Evolutionary conservation across 2,113 vertebrate species (phyloP).

Genomic region (Amblyornis subalaris): DNA sequence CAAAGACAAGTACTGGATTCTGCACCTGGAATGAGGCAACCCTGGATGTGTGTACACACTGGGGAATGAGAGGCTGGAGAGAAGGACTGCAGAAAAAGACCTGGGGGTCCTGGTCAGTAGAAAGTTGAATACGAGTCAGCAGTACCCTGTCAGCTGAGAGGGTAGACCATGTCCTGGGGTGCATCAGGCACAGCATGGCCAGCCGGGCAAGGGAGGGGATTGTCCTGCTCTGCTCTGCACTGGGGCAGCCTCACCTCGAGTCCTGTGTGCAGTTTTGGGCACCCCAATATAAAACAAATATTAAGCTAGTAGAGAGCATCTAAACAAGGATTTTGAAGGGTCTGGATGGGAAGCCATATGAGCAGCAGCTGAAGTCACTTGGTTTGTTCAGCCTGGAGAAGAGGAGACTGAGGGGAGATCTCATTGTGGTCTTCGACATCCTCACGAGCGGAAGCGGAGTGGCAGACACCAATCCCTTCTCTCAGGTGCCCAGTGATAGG

Average conservation of each 20-base stretch:
- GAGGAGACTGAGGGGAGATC: not conserved
- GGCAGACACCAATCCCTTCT: not conserved
- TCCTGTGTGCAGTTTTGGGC: too few species aligned
- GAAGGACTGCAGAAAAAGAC: accelerated
- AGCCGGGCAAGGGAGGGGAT: not conserved
- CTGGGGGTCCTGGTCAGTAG: accelerated
- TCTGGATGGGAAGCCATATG: not conserved
- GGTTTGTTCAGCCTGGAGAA: not conserved
- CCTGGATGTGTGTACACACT: not conserved
- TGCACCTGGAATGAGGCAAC: not conserved
- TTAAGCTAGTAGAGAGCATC: not conserved
- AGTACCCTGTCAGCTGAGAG: not conserved
- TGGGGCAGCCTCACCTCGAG: accelerated
- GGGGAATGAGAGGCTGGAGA: not conserved
- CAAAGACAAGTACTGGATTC: not conserved
- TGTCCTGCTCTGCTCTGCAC: not conserved
- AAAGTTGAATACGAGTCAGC: not conserved
- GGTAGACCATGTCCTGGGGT: accelerated
- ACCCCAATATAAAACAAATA: not conserved
- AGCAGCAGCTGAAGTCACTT: not conserved
- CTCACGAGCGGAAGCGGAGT: not conserved
- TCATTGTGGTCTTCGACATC: not conserved
- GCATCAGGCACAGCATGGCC: accelerated
- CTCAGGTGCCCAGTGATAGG: not conserved
- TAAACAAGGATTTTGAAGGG: not conserved